These are phyloP conservation scores for Xiphophorus maculatus DNA, from an alignment of 2,113 vertebrate genomes.

Conservation along the genomic window DNA sequence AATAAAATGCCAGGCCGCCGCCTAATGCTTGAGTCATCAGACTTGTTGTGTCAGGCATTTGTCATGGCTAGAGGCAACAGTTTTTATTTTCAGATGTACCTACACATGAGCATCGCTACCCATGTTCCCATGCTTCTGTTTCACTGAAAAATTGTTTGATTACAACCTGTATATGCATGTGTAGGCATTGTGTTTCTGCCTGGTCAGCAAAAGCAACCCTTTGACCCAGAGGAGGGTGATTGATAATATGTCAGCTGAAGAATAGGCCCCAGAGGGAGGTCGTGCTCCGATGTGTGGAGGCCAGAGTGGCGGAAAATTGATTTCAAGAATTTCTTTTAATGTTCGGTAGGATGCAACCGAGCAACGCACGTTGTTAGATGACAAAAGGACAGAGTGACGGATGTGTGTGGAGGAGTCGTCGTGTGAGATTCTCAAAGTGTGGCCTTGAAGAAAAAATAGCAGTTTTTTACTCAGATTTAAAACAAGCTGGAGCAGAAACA, in stretches of 20 bases:
- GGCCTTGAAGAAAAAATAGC: too few relatives aligned
- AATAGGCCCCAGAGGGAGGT: background rate
- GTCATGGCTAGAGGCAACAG: constrained; percentile 26
- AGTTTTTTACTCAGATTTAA: too few relatives aligned
- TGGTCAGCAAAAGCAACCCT: constrained; percentile 12
- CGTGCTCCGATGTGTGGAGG: too few relatives aligned
- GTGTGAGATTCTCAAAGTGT: too few relatives aligned
- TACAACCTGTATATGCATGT: background rate
- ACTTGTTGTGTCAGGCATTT: constrained; percentile 62
- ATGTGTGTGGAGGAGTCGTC: too few relatives aligned
- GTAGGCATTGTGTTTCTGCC: background rate
- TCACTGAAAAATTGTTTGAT: background rate
- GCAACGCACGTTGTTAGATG: too few relatives aligned
- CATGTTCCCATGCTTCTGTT: background rate
- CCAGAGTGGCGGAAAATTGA: too few relatives aligned
- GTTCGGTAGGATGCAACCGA: too few relatives aligned
- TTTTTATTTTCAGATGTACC: constrained; percentile 13
- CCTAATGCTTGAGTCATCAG: constrained; percentile 39
- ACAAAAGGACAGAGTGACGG: too few relatives aligned
- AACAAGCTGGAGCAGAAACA: too few relatives aligned
- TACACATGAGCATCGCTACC: background rate
- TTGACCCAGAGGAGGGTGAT: background rate
- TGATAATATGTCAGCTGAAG: constrained; percentile 1
- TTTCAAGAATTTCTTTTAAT: too few relatives aligned
- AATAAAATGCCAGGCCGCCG: constrained; percentile 13